Conservation (phyloP, 2,888 invertebrate genomes). For the Apodemia zela region DNA sequence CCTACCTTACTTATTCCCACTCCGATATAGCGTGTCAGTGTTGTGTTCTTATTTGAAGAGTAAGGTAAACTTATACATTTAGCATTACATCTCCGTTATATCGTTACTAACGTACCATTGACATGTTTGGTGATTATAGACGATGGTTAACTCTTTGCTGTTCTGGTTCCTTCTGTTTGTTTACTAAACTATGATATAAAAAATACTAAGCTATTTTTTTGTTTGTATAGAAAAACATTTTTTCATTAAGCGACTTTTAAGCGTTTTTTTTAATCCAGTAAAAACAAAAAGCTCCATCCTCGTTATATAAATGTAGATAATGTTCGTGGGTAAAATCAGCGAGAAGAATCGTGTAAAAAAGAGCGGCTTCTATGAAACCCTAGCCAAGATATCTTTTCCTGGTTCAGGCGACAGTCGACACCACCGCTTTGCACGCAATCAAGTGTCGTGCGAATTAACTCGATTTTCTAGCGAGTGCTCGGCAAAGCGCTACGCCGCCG, state of each 20-base stretch:
- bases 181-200: not conserved
- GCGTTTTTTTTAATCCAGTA: not conserved
- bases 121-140: not conserved
- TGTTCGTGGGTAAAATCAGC: constrained; percentile 7
- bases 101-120: not conserved
- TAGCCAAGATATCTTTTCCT: constrained; percentile 26
- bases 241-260: not conserved
- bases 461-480: constrained; percentile 61
- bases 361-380: constrained; percentile 17
- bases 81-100: too few species aligned
- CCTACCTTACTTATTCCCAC: too few species aligned
- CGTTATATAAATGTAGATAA: not conserved
- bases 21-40: too few species aligned
- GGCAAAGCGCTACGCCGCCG: constrained; percentile 52
- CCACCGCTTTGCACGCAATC: constrained; percentile 40
- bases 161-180: not conserved
- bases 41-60: too few species aligned
- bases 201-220: not conserved
- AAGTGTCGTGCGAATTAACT: constrained; percentile 51
- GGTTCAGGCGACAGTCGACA: constrained; percentile 22
- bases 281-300: not conserved
- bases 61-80: too few species aligned
- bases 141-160: not conserved
- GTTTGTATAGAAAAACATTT: not conserved
- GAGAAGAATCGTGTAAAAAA: constrained; percentile 8